phyloP scores from a whole-genome alignment of 2,113 vertebrate species.

The Notiomystis cincta region DNA sequence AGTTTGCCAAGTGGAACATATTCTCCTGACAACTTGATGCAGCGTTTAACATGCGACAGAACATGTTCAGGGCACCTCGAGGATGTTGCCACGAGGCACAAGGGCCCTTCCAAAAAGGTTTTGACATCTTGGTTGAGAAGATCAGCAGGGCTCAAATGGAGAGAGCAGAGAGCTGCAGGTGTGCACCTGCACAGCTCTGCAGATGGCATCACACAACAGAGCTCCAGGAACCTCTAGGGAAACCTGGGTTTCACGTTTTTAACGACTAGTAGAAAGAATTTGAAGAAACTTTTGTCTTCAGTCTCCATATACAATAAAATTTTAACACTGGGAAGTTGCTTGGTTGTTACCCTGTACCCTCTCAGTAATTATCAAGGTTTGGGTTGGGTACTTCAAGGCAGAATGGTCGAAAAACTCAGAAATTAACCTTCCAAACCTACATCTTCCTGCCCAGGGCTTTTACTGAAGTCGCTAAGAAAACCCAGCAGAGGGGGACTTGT shows the following conservation, averaged over 20 bases:
- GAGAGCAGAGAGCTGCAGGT: not conserved
- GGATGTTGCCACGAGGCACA: not conserved
- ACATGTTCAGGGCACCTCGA: not conserved
- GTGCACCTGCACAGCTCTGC: not conserved
- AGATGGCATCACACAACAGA: not conserved
- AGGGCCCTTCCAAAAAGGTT: not conserved
- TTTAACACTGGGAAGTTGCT: not conserved
- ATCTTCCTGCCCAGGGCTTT: not conserved
- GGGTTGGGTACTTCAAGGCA: not conserved
- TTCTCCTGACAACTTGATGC: conserved; percentile 1
- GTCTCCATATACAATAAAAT: not conserved
- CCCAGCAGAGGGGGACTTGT: not conserved
- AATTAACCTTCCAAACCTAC: not conserved
- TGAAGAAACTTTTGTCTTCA: not conserved
- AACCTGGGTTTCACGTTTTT: not conserved
- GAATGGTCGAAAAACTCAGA: not conserved
- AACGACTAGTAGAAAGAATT: not conserved
- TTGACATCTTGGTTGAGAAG: not conserved
- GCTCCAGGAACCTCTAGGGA: too few species aligned
- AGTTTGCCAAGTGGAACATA: conserved; percentile 37
- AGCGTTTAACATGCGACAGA: not conserved
- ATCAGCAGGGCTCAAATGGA: not conserved
- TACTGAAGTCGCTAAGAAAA: not conserved
- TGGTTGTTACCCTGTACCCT: not conserved
- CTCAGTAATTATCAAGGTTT: not conserved